Conservation (phyloP, 2,888 invertebrate genomes). For the Colletes collaris region DNA sequence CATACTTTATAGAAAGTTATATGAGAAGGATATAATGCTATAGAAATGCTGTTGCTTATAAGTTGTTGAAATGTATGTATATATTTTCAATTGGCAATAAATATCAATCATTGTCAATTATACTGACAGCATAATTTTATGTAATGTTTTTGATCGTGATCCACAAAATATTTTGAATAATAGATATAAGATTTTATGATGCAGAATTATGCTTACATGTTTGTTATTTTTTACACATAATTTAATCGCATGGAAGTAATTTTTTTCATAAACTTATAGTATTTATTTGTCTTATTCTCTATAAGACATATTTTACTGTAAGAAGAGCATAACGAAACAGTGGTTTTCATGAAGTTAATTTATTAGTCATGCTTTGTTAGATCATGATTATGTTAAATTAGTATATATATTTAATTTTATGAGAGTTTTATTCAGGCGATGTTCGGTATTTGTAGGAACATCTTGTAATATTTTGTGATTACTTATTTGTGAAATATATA, state of each 20-base stretch:
- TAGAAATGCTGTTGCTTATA: constrained; percentile 75
- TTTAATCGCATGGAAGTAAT: constrained; percentile 20
- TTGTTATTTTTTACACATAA: constrained; percentile 20
- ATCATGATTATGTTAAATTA: constrained; percentile 1
- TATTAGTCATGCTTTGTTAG: constrained; percentile 12
- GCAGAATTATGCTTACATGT: constrained; percentile 20
- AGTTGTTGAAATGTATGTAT: constrained; percentile 76
- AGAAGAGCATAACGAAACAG: background rate
- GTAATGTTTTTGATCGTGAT: constrained; percentile 61
- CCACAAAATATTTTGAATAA: constrained; percentile 33
- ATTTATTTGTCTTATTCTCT: constrained; percentile 10
- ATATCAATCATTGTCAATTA: constrained; percentile 69
- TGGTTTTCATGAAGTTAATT: constrained; percentile 10
- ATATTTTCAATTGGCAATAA: constrained; percentile 77
- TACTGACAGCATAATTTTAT: constrained; percentile 69
- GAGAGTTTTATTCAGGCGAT: background rate
- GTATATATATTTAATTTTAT: constrained; percentile 4
- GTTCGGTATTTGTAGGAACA: background rate
- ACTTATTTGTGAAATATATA: constrained; percentile 7
- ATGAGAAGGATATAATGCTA: constrained; percentile 42
- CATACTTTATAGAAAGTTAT: constrained; percentile 2
- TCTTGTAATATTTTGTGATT: background rate
- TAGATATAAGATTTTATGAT: constrained; percentile 32
- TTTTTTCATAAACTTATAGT: constrained; percentile 4
- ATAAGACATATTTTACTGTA: constrained; percentile 24